A percentile compares a stretch with the other conserved stretches of the same genome.
phyloP scores from a whole-genome alignment of 2,888 invertebrate genomes.

The Blastobasis lacticolella region DNA sequence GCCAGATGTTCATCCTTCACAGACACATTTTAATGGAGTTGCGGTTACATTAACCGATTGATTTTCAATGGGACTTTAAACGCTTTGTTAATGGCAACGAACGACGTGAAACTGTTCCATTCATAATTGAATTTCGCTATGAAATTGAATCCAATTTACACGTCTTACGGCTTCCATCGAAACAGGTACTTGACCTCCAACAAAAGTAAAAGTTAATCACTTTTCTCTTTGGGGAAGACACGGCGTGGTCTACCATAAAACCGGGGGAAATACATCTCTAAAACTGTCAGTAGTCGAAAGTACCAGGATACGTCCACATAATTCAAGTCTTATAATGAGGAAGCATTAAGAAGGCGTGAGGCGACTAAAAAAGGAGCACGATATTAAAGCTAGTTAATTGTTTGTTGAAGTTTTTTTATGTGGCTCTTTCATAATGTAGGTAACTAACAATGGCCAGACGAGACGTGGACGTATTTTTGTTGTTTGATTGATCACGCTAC shows the following conservation, averaged over 20 bases:
- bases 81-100: constrained; percentile 5
- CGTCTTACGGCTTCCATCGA: constrained; percentile 18
- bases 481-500: neutral
- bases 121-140: no score
- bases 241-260: constrained; percentile 34
- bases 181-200: constrained; percentile 19
- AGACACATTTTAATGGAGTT: no score
- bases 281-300: constrained; percentile 23
- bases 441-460: neutral
- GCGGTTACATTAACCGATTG: no score
- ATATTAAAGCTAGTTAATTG: constrained; percentile 21
- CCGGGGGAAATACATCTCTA: constrained; percentile 27
- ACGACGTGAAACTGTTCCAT: constrained; percentile 2
- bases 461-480: neutral
- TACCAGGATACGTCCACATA: constrained; percentile 17
- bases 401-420: constrained; percentile 10
- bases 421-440: constrained; percentile 1
- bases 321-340: constrained; percentile 25
- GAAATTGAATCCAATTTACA: constrained; percentile 11
- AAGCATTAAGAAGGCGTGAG: constrained; percentile 21
- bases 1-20: no score
- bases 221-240: constrained; percentile 22
- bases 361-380: constrained; percentile 20
- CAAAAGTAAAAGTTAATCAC: constrained; percentile 32
- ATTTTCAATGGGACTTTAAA: no score